Evolutionary conservation across 2,888 invertebrate species (phyloP), one percentile per base, ranked within the genome.

Genomic region (Scaptodrosophila latifasciaeformis): DNA sequence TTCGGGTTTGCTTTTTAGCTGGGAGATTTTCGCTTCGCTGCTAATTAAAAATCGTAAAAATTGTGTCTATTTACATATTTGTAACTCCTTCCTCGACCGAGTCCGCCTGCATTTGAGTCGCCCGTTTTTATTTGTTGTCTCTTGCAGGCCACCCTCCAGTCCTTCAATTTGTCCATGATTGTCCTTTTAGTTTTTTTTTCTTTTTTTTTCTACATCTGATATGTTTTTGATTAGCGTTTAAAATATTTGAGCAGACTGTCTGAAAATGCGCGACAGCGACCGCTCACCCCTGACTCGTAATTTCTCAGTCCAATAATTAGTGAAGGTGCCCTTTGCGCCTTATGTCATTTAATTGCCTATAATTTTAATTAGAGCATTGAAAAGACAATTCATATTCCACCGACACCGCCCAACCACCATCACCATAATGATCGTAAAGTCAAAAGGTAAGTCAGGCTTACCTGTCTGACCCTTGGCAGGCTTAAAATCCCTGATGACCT

Each of bases 11-110:
- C 17, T 13, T 37, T 37, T 13, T 13, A 24, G 15, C 15, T 58
- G 52, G 64, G 44, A 78, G 72, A 79, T 76, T 81, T 76, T 77
- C 81, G 81, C 81, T 54, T 72, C 67, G 79, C 49, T 81, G 81
- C 76, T 76, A 76, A 76, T 76, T 76, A 76, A 76, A 76, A 76
- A 79, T 72, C 76, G 72, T 76, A 76, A 76, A 76, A 76, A 79
- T 72, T 79, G 72, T 71, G 76, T 76, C 71, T 76, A 76, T 76
- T 76, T 76, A 74, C 79, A 79, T 81, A 76, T 76, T 78, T 76
- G 76, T 64, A 60, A 52, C 69, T 13, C 51, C 44, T 27, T 55
- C 17, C 6, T 17, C 15, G 6, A 18, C 17, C 37, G 17, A 17
- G n/a, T 10, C 35, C 21, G 66, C 72, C 76, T 75, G 76, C 79